Evolutionary conservation across 2,797 vertebrate species (phyloP), one percentile per base, ranked within the genome.

Genomic region (Typhlichthys subterraneus): DNA sequence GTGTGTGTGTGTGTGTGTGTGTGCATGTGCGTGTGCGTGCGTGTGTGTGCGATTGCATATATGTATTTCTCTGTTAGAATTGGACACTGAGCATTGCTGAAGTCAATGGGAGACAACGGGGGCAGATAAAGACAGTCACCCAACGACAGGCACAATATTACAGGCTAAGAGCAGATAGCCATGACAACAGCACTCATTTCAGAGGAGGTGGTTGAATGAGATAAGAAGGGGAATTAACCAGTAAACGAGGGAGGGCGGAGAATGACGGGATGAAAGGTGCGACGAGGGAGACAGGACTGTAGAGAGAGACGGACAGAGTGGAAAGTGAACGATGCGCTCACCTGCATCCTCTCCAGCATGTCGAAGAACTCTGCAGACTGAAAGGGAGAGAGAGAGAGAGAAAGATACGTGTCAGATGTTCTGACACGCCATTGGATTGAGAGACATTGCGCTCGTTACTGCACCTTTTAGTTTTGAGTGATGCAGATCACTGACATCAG

Each of bases 361-460:
- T 98, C 96, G 53, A 99, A 99, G 93, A 99, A 99, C 83, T 99
- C 97, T 1, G 97, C 95, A 0, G 97, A 99, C 97, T 99, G 92
- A 67, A 94, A 89, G 7, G 83, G 45, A 83, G 29, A 85, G 42
- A 78, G 6, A 60, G 19, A 70, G 55, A 55, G 52, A 62, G 45
- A 56, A 7, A 13, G 1, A 47, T 11, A 19, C 15, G 12, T 12
- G 46, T 12, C 11, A n/a, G 46, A 13, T 73, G 60, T 67, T 12
- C 65, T 7, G 63, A 60, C 59, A 46, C 45, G 5, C 33, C 33
- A 6, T 9, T 33, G 17, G 13, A 56, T 31, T 0, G 8, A 33
- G 54, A n/a, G n/a, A 38, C 12, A 56, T 55, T 4, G 8, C 7
- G 5, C 5, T 38, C 33, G 33, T 9, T 38, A 9, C 8, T 38